Percentiles rank a stretch among this genome's conserved stretches.
These are phyloP conservation scores for Clunio marinus DNA, from an alignment of 2,888 invertebrate genomes.

Conservation along the genomic window DNA sequence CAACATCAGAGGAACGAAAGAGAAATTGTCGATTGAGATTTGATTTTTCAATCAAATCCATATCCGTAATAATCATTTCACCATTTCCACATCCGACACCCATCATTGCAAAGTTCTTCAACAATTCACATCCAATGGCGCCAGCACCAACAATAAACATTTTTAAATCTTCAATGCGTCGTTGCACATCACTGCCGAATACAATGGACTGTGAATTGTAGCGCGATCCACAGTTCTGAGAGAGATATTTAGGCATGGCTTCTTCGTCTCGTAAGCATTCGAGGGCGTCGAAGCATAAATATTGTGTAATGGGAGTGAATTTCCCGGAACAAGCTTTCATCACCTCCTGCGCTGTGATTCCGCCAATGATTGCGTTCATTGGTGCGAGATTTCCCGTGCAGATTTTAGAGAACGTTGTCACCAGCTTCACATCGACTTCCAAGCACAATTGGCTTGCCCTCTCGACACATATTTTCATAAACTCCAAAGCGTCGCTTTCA, in stretches of 20 bases:
- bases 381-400: slow-evolving; percentile 79
- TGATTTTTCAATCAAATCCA: slow-evolving; percentile 98
- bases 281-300: slow-evolving; percentile 92
- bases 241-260: slow-evolving; percentile 65
- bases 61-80: slow-evolving; percentile 87
- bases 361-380: slow-evolving; percentile 91
- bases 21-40: slow-evolving; percentile 98
- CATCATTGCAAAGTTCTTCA: slow-evolving; percentile 98
- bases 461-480: slow-evolving; percentile 60
- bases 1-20: slow-evolving; percentile 91
- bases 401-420: slow-evolving; percentile 54
- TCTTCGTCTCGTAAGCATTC: slow-evolving; percentile 87
- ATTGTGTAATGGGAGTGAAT: slow-evolving; percentile 88
- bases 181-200: slow-evolving; percentile 87
- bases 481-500: slow-evolving; percentile 63
- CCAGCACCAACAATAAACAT: slow-evolving; percentile 69
- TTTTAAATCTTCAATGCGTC: slow-evolving; percentile 72
- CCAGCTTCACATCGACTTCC: slow-evolving; percentile 56
- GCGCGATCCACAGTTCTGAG: slow-evolving; percentile 59
- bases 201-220: slow-evolving; percentile 91
- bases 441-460: slow-evolving; percentile 57
- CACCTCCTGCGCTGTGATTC: slow-evolving; percentile 95
- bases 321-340: slow-evolving; percentile 97
- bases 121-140: slow-evolving; percentile 92
- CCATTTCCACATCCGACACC: slow-evolving; percentile 85